Percentiles rank a stretch among this genome's conserved stretches.
Evolutionary conservation across 2,113 vertebrate genomes (phyloP).

Genomic region (Otolemur garnettii): DNA sequence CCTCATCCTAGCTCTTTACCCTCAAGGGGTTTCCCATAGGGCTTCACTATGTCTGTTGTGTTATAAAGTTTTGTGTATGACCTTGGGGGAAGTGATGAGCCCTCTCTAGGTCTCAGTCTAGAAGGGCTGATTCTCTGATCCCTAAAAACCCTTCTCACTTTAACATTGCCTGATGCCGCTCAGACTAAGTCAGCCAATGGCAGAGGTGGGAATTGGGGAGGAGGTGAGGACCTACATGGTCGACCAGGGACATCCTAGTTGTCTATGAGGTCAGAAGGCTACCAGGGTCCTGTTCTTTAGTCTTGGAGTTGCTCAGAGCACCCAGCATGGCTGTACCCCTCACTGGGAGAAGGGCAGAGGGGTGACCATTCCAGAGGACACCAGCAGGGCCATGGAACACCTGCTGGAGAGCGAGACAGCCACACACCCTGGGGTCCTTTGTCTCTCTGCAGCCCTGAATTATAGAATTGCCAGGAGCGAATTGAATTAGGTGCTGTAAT

Average conservation of each 20-base stretch:
- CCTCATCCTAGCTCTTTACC: background rate
- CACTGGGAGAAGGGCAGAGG: background rate
- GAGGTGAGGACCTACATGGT: background rate
- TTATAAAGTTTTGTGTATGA: background rate
- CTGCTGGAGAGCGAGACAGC: background rate
- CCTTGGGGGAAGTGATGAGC: background rate
- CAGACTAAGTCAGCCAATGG: background rate
- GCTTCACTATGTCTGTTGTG: background rate
- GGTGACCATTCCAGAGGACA: background rate
- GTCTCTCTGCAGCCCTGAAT: slow-evolving; percentile 13
- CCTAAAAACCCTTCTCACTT: background rate
- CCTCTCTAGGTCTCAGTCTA: background rate
- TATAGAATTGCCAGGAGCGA: slow-evolving; percentile 42
- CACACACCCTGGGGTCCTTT: background rate
- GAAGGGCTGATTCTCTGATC: background rate
- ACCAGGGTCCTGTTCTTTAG: background rate
- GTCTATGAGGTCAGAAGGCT: background rate
- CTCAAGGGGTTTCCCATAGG: background rate
- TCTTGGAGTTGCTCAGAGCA: background rate
- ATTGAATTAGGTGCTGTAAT: background rate
- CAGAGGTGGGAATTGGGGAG: background rate
- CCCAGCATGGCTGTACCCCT: background rate
- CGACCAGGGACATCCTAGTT: accelerated
- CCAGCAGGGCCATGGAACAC: too few relatives aligned
- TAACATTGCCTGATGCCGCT: background rate